These are phyloP conservation scores for Sisor rabdophorus DNA, from an alignment of 2,113 vertebrate species.

Conservation along the genomic window DNA sequence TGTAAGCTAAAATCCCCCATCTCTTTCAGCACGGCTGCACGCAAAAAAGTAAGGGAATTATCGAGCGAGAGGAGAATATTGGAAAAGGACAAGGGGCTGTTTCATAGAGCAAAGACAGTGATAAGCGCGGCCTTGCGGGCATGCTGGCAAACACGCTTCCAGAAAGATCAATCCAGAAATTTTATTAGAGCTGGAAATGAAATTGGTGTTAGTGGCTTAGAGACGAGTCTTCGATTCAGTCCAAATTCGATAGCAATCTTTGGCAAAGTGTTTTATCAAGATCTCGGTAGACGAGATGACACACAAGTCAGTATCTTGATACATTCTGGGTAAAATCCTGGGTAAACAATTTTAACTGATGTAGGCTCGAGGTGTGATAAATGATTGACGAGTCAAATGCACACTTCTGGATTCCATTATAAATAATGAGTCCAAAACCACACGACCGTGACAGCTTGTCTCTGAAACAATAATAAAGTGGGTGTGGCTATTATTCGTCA, in stretches of 20 bases:
- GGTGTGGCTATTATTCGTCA: not conserved
- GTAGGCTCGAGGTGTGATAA: not conserved
- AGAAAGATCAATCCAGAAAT: not conserved
- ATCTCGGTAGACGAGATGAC: not conserved
- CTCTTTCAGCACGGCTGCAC: conserved; percentile 47
- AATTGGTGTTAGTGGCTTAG: not conserved
- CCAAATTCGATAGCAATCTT: not conserved
- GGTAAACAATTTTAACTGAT: not conserved
- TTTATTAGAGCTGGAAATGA: not conserved
- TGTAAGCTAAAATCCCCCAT: conserved; percentile 56
- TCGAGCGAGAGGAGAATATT: conserved; percentile 46
- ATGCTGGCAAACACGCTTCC: conserved; percentile 5
- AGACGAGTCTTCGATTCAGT: not conserved
- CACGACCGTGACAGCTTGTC: not conserved
- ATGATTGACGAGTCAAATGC: not conserved
- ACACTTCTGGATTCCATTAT: not conserved
- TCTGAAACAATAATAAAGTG: not conserved
- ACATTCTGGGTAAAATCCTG: too few relatives aligned
- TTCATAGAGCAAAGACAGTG: conserved; percentile 18
- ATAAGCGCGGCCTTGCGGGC: conserved; percentile 8
- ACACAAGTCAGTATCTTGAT: too few relatives aligned
- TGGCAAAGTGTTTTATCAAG: not conserved
- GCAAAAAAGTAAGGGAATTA: conserved; percentile 42
- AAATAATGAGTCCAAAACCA: not conserved
- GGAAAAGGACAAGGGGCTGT: conserved; percentile 37